A percentile compares a stretch with the other conserved stretches of the same genome.
These are phyloP conservation scores for Chamaedrilus cognettii DNA, from an alignment of 2,888 invertebrate species.

Conservation along the genomic window DNA sequence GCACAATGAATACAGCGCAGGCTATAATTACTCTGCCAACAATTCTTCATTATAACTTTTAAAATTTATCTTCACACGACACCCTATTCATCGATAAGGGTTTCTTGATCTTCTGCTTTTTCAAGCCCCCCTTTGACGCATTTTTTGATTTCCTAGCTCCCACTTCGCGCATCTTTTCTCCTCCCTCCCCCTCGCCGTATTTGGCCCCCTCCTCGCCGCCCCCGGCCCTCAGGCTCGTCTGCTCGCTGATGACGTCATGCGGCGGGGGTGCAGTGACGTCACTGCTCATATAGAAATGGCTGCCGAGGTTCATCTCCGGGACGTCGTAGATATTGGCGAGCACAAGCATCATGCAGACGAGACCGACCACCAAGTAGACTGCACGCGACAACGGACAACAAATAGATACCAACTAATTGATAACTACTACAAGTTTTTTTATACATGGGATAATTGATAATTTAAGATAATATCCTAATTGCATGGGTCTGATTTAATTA, in stretches of 20 bases:
- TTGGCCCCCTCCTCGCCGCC: too few species aligned
- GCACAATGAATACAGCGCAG: too few species aligned
- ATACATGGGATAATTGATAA: too few species aligned
- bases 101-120: not conserved
- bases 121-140: not conserved
- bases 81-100: constrained; percentile 1
- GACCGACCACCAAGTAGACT: constrained; percentile 79
- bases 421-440: too few species aligned
- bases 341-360: constrained; percentile 82
- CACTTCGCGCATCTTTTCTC: not conserved
- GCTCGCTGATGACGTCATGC: constrained; percentile 14
- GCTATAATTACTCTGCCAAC: too few species aligned
- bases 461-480: too few species aligned
- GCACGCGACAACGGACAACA: too few species aligned
- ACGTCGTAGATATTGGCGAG: constrained; percentile 86
- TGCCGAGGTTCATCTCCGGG: constrained; percentile 81
- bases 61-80: constrained; percentile 1
- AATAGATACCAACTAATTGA: too few species aligned
- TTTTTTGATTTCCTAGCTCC: not conserved
- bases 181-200: not conserved
- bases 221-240: too few species aligned
- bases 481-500: too few species aligned
- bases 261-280: constrained; percentile 50
- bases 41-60: not conserved
- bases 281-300: constrained; percentile 71